Percentiles rank a stretch among this genome's conserved stretches.
Evolutionary conservation across 2,888 invertebrate genomes (phyloP).

Genomic region (Lymantria dispar): DNA sequence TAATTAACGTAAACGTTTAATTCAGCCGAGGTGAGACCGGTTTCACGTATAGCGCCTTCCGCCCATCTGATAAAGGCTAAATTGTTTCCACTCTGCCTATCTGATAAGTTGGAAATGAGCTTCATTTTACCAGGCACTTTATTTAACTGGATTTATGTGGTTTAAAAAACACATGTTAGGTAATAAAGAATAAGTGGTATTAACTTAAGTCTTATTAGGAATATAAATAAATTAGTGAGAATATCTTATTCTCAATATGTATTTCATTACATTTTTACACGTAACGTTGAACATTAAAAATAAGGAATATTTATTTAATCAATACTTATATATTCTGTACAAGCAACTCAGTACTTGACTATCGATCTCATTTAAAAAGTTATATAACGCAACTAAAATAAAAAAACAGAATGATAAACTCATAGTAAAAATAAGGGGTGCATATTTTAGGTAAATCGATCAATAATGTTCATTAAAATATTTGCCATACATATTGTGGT

Average conservation of each 20-base stretch:
- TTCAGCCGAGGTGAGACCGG: slow-evolving; percentile 39
- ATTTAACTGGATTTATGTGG: slow-evolving; percentile 9
- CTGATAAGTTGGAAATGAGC: slow-evolving; percentile 57
- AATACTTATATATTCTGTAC: too few species aligned
- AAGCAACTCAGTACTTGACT: too few species aligned
- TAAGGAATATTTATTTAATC: too few species aligned
- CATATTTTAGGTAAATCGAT: neutral
- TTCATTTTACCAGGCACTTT: slow-evolving; percentile 22
- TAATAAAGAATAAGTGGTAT: neutral
- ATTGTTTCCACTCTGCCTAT: slow-evolving; percentile 76
- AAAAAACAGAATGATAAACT: neutral
- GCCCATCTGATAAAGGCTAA: slow-evolving; percentile 73
- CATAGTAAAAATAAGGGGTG: slow-evolving; percentile 1
- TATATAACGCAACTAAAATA: neutral
- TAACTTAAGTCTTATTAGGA: neutral
- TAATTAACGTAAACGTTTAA: slow-evolving; percentile 46
- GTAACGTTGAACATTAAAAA: too few species aligned
- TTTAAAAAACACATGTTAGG: neutral
- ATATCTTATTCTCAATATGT: too few species aligned
- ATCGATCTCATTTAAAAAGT: too few species aligned
- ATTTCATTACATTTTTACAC: too few species aligned
- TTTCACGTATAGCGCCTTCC: slow-evolving; percentile 39
- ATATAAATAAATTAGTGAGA: too few species aligned
- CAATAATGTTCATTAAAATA: neutral
- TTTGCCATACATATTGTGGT: neutral